Evolutionary conservation across 2,888 invertebrate species (phyloP).

Genomic region (Sinotaia quadrata): DNA sequence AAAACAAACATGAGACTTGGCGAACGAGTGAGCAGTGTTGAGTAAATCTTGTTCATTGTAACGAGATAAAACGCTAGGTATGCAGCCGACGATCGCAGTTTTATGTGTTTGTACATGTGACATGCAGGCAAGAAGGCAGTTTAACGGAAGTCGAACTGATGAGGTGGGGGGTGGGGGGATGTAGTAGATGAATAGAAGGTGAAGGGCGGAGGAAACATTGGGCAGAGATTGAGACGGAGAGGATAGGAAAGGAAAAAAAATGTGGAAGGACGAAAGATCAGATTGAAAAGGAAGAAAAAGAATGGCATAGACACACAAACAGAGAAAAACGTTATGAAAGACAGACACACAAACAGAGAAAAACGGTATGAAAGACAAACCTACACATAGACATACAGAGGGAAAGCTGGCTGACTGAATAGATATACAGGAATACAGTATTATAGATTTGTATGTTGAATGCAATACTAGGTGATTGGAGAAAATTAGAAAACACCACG

Average conservation of each 20-base stretch:
- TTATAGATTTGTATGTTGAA: no score
- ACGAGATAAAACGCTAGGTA: no score
- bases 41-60: no score
- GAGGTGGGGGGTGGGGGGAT: neutral
- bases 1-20: no score
- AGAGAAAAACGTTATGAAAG: neutral
- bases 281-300: neutral
- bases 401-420: neutral
- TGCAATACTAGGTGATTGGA: no score
- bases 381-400: constrained; percentile 7
- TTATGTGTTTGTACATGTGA: no score
- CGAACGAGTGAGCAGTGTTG: no score
- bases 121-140: no score
- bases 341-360: neutral
- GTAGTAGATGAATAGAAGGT: neutral
- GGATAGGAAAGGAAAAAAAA: neutral
- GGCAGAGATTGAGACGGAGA: constrained; percentile 17
- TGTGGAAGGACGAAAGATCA: neutral
- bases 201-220: constrained; percentile 3
- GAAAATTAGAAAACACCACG: no score
- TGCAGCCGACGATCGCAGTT: no score
- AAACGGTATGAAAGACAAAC: constrained; percentile 4
- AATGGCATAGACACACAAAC: neutral
- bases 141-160: no score
- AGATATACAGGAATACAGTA: no score